Evolutionary conservation across 2,113 vertebrate genomes (phyloP), one percentile per base, ranked within the genome.

Genomic region (Perca fluviatilis): DNA sequence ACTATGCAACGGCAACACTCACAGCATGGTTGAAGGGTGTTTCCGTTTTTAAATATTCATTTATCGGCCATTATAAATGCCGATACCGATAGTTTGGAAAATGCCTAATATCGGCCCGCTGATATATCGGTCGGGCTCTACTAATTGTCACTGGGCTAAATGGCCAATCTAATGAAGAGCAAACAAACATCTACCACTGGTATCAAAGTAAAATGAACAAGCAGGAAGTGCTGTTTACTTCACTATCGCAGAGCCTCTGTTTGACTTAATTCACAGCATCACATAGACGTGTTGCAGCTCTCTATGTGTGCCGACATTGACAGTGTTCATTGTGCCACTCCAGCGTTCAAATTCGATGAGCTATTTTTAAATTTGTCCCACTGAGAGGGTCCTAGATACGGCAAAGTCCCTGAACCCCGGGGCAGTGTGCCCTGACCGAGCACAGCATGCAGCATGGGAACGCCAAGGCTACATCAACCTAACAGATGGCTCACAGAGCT

Each of bases 291-390:
- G 61, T 18, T 21, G 50, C 58, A 49, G 49, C 58, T 53, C 74
- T 79, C 69, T 43, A 0, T 77, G 60, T 74, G 36, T 50, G 40
- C 78, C 61, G 8, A 13, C 9, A 46, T n/a, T 23, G 61, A 77
- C 58, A 16, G 72, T 3, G 54, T 49, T 67, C 66, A 70, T 53
- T 71, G 81, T 79, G 87, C 78, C 51, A 72, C 74, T 81, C 72
- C 30, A 51, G 21, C 15, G 49, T 67, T 90, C 70, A 79, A 86
- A 89, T 50, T 85, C 83, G 72, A 78, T 83, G 72, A 82, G 77
- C 90, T 90, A 90, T 93, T 93, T 94, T 90, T 91, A 90, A 21
- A 85, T 78, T 19, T 74, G 86, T 74, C 91, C 88, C 83, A 93
- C 79, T 86, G 83, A 90, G 80, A 90, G 85, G 90, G 90, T 83